Conservation (phyloP, 1,140 invertebrate species). For the Anthonomus grandis region DNA sequence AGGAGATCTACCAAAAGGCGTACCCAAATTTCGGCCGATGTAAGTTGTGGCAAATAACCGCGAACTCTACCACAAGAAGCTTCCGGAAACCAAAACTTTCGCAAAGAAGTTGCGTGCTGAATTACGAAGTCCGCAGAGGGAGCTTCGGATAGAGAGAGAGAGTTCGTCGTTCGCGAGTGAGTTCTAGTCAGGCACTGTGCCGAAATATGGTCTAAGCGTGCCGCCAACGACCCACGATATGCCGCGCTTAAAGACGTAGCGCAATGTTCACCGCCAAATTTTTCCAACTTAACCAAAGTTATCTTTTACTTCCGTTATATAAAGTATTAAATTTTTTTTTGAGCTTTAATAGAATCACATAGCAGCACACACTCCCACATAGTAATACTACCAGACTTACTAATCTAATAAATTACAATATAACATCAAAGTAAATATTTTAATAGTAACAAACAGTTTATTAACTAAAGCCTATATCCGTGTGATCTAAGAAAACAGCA, state of each 20-base stretch:
- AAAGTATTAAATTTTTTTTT: no score
- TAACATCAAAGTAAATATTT: no score
- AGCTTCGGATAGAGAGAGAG: conserved; percentile 19
- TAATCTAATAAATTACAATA: no score
- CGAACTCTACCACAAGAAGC: conserved; percentile 22
- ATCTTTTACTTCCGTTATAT: conserved; percentile 6
- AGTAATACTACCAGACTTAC: no score
- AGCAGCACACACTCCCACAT: no score
- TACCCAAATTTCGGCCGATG: conserved; percentile 21
- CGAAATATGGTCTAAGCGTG: conserved; percentile 26
- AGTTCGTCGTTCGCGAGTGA: conserved; percentile 23
- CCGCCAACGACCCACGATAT: no score
- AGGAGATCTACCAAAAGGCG: conserved; percentile 14
- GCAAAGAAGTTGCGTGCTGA: conserved; percentile 25
- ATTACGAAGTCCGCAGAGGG: conserved; percentile 20
- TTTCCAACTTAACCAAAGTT: conserved; percentile 15
- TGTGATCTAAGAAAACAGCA: no score
- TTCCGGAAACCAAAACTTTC: conserved; percentile 18
- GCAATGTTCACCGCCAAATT: conserved; percentile 22
- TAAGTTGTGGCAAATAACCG: conserved; percentile 15
- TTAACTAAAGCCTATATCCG: no score
- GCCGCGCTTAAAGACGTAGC: conserved; percentile 24
- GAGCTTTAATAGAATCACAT: no score
- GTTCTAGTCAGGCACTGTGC: conserved; percentile 24
- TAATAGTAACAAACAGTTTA: no score